These are phyloP conservation scores for Myopa testacea DNA, from an alignment of 2,888 invertebrate species.

Conservation along the genomic window DNA sequence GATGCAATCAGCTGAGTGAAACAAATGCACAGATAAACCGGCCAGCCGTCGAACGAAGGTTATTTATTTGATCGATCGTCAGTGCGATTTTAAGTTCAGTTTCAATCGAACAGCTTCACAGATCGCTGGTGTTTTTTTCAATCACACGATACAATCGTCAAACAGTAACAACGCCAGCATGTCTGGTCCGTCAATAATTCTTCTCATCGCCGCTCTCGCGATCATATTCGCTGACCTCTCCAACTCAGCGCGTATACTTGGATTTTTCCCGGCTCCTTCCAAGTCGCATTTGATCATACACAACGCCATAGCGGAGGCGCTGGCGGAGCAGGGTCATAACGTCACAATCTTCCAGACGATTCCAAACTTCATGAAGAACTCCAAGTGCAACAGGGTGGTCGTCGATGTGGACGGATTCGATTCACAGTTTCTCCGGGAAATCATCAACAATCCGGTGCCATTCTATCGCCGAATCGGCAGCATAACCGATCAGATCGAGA, in stretches of 20 bases:
- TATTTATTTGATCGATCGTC: too few relatives aligned
- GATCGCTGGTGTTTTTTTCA: not conserved
- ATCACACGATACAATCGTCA: not conserved
- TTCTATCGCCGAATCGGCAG: constrained; percentile 45
- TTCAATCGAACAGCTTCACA: not conserved
- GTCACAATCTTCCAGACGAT: constrained; percentile 57
- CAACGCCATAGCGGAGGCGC: constrained; percentile 55
- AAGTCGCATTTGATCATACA: constrained; percentile 62
- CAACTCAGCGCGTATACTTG: constrained; percentile 57
- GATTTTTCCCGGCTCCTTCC: constrained; percentile 57
- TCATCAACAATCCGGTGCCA: constrained; percentile 47
- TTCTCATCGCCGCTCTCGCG: not conserved
- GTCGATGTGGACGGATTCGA: constrained; percentile 45
- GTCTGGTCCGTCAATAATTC: not conserved
- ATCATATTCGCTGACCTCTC: not conserved
- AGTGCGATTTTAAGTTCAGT: not conserved
- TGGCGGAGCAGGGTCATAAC: constrained; percentile 61
- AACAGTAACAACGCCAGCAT: not conserved
- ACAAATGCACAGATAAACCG: too few relatives aligned
- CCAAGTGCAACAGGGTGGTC: constrained; percentile 51
- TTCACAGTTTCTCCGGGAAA: constrained; percentile 41
- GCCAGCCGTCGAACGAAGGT: too few relatives aligned
- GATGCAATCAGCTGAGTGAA: too few relatives aligned
- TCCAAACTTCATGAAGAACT: constrained; percentile 50
- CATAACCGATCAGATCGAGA: constrained; percentile 34